Base-by-base conservation (phyloP, 2,888 invertebrate species). In the Napeogenes sylphis region DNA sequence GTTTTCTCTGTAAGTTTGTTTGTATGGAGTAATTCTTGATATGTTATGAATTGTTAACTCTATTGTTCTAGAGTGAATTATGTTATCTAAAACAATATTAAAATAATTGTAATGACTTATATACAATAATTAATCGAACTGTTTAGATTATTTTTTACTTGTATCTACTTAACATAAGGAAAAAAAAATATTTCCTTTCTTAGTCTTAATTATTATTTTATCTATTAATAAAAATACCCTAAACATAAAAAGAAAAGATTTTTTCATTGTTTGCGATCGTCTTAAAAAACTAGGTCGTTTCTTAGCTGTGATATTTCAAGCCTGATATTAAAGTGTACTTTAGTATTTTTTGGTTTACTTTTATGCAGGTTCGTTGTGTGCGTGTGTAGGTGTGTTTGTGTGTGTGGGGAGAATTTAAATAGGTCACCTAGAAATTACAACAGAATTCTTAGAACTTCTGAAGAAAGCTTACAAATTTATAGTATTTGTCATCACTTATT, bases 301-400 rank as follows among this genome's bases (percentile, higher is more conserved):
- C 56, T 58, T 58, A 64, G 38, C 58, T 57, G 61, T 61, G 60
- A 58, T 58, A 62, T 59, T 65, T 45, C 56, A 59, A 65, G 65
- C 58, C 65, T 46, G 65, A 63, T 67, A 67, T 67, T 65, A 67
- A 63, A 63, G 65, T 65, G 67, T 62, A 60, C 65, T 67, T 64
- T 62, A 56, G 60, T 62, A 55, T 67, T 58, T 64, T 67, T 67
- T 63, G 61, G 63, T 63, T 65, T 61, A 65, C 65, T 65, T 63
- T 67, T 63, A 61, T 67, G 55, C 38, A 59, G 56, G 58, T 57
- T 58, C 58, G 38, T 63, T 63, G 61, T 57, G 58, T 47, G 21
- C 1, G 21, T 21, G 21, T 21, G 21, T 21, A 21, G 21, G 21
- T 21, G 21, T 21, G 21, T 21, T 21, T 21, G 21, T 21, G 21